Conservation (phyloP, 2,888 invertebrate genomes). For the Coronaproctus castanopsis region DNA sequence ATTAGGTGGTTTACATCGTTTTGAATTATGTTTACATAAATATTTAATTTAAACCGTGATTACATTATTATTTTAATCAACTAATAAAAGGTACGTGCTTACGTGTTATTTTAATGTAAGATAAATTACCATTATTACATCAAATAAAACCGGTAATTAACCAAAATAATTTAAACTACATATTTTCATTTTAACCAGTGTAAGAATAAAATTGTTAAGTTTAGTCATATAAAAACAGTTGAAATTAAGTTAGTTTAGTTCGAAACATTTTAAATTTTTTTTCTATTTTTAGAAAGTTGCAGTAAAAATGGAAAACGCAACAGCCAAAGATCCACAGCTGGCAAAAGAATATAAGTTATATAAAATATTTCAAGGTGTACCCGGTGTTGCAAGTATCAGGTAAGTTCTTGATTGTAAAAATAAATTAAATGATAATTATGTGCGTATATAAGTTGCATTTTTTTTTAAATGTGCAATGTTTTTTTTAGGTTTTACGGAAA, state of each 20-base stretch:
- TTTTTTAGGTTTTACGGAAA: not conserved
- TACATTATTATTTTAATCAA: no score
- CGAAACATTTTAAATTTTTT: not conserved
- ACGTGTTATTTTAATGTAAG: no score
- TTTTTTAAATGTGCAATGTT: not conserved
- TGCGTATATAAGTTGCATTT: no score
- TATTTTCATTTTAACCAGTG: no score
- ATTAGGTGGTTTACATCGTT: not conserved
- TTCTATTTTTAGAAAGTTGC: constrained; percentile 67
- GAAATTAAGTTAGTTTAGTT: not conserved
- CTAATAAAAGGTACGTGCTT: no score
- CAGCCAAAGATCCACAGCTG: constrained; percentile 94
- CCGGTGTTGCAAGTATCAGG: constrained; percentile 91
- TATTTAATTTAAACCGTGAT: no score
- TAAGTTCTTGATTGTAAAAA: constrained; percentile 30
- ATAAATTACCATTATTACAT: no score
- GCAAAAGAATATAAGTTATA: constrained; percentile 97
- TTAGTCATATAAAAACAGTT: no score
- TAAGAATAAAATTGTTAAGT: no score
- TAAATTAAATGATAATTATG: no score
- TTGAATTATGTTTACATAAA: not conserved
- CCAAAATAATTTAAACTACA: no score
- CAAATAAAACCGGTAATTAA: no score
- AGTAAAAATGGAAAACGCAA: constrained; percentile 89
- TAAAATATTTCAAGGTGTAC: constrained; percentile 91